These are phyloP conservation scores for Aphrophora alni DNA, from an alignment of 2,888 invertebrate species.

Conservation along the genomic window DNA sequence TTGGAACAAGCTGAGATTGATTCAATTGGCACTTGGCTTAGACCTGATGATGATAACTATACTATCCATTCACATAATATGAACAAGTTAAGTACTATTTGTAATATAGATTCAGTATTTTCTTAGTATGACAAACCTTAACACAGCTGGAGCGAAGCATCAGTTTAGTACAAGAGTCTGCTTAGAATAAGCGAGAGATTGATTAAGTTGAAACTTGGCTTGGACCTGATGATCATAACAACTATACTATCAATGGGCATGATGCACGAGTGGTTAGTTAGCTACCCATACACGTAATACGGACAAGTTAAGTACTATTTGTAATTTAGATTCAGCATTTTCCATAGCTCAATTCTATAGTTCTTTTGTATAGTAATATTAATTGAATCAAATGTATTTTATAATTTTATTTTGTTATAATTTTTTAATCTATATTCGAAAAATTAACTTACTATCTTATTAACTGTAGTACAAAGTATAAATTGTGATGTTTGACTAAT, in stretches of 20 bases:
- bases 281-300: too few relatives aligned
- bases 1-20: conserved; percentile 85
- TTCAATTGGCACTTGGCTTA: conserved; percentile 68
- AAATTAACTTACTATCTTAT: too few relatives aligned
- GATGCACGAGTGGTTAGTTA: conserved; percentile 28
- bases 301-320: too few relatives aligned
- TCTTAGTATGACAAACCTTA: conserved; percentile 81
- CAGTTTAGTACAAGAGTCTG: conserved; percentile 83
- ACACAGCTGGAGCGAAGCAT: conserved; percentile 86
- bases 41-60: conserved; percentile 54
- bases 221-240: conserved; percentile 55
- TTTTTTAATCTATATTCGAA: too few relatives aligned
- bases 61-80: too few relatives aligned
- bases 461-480: too few relatives aligned
- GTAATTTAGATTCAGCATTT: conserved; percentile 4
- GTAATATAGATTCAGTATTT: conserved; percentile 10
- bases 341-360: too few relatives aligned
- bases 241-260: conserved; percentile 32
- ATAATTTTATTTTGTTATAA: too few relatives aligned
- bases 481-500: too few relatives aligned
- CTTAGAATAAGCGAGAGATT: conserved; percentile 82
- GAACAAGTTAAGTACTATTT: too few relatives aligned
- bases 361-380: too few relatives aligned
- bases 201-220: conserved; percentile 74
- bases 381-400: too few relatives aligned